These are phyloP conservation scores for Chloropsis cyanopogon DNA, from an alignment of 2,113 vertebrate species.

Conservation along the genomic window DNA sequence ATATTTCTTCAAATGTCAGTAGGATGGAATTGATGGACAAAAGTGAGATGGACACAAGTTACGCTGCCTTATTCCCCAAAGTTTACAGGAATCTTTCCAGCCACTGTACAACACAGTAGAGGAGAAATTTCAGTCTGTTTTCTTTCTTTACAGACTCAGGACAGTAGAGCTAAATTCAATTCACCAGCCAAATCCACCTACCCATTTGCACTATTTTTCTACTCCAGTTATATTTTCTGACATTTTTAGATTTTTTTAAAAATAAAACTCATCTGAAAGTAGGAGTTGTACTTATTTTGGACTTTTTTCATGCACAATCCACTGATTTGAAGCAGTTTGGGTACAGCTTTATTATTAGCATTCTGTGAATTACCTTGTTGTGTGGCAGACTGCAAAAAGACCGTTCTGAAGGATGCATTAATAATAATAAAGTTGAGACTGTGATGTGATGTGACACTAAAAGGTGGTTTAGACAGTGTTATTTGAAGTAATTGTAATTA, in stretches of 20 bases:
- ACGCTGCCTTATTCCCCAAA: not conserved
- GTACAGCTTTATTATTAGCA: not conserved
- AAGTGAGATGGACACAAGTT: not conserved
- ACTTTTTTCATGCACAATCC: not conserved
- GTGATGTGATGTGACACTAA: not conserved
- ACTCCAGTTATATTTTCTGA: not conserved
- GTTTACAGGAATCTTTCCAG: not conserved
- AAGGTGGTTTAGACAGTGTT: not conserved
- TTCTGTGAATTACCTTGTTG: not conserved
- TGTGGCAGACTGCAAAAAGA: not conserved
- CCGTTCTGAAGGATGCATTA: not conserved
- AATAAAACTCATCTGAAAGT: not conserved
- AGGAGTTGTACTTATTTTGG: not conserved
- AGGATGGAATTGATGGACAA: not conserved
- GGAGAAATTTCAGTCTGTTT: not conserved
- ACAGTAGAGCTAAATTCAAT: not conserved
- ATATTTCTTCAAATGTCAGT: not conserved
- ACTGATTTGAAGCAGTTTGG: not conserved
- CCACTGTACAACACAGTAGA: not conserved
- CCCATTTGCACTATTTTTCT: not conserved
- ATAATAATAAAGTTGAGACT: not conserved
- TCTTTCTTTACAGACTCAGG: not conserved
- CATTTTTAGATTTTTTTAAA: not conserved
- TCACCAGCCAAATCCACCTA: not conserved
- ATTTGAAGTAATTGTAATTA: constrained; percentile 35